Base-by-base conservation (phyloP, 2,113 vertebrate species). In the Polypterus bichir region DNA sequence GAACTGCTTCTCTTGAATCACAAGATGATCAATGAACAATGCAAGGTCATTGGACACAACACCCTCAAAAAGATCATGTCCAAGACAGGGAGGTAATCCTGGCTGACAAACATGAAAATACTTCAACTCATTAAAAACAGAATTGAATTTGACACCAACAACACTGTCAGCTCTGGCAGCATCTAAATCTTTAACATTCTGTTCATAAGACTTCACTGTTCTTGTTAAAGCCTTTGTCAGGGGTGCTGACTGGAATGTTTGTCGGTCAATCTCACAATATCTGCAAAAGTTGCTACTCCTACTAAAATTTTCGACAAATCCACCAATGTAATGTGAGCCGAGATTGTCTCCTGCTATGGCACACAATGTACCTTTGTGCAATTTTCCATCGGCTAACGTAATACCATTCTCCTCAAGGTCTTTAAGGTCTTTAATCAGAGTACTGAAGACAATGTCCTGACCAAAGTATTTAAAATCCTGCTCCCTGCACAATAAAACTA, bases 291-390 rank as follows among this genome's bases (percentile, higher is more conserved):
- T 44, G 1, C 0, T 6, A 47, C 55, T 65, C 27, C 4, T 7
- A 49, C 73, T 70, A 59, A 75, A 62, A 65, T 67, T 70, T 47
- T 65, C 63, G 56, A 61, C 8, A 64, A 69, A 74, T 8, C 68
- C 70, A 3, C 64, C 66, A 52, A 67, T 64, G 44, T n/a, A 45
- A 11, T 66, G 66, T 47, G 69, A 71, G 1, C 63, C 63, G 2
- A 69, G 5, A 54, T 70, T 74, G 47, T 70, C 62, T 4, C 73
- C 73, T 9, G 61, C 44, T 57, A 69, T 73, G 7, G 67, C 67
- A 47, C 10, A 47, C 51, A 74, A 5, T 9, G 49, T 49, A 47
- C 64, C 62, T 60, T 49, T 67, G 7, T 44, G 47, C 27, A 27
- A 27, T 27, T 27, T 27, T 27, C 27, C 27, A 27, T 27, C 27